Base-by-base conservation (phyloP, 2,888 invertebrate genomes). In the Encarsia formosa region DNA sequence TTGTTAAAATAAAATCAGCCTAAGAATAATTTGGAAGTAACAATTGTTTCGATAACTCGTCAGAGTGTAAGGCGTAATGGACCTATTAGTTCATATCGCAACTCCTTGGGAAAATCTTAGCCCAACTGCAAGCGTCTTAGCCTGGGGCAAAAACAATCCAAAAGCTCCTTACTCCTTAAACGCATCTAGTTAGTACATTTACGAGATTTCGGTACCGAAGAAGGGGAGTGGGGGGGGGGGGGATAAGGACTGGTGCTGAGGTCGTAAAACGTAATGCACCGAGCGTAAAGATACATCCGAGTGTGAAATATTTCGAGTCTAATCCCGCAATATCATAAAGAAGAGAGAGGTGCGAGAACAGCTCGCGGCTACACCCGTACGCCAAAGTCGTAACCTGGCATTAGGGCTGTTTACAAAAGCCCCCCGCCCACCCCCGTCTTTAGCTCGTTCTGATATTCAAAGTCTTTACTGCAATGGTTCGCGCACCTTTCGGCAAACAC, bases 311-410 rank as follows among this genome's bases (percentile, higher is more conserved):
- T 73, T 68, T 67, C 64, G n/a, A 65, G 67, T 69, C 70, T 74
- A 74, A 74, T 74, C 73, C 71, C 63, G 71, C 73, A 73, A 73
- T 73, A 73, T 73, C 73, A 68, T 73, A 73, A 73, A 73, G 71
- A 73, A 73, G 61, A 62, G 58, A n/a, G n/a, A 29, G 8, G 29
- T 13, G 29, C 13, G 29, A 29, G 13, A 15, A 15, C 34, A 34
- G 16, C 9, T 5, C 34, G 9, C 15, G 37, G 26, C 34, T 29
- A 34, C 37, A 42, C 49, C 37, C 56, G 59, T 37, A 59, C 61
- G 54, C 59, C 59, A 60, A n/a, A 67, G 67, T 72, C 71, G 69
- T 73, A 73, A 73, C 73, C 71, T 64, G 69, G 71, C 68, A 73
- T 73, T 73, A 73, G 65, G 68, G 68, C 64, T 73, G 69, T 73